Conservation (phyloP, 2,888 invertebrate species). For the Malachius bipustulatus region DNA sequence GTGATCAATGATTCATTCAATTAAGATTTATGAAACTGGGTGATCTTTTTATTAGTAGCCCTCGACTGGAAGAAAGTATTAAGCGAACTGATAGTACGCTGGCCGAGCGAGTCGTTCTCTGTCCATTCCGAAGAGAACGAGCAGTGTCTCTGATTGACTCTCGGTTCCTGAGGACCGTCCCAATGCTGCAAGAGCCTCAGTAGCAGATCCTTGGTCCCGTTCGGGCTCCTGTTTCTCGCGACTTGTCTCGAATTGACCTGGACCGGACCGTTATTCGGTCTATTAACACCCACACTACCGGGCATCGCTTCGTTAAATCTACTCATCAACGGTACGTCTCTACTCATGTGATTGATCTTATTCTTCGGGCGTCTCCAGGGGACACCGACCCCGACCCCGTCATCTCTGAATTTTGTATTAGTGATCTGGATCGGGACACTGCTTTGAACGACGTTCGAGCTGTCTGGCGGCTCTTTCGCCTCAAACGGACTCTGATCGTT, state of each 20-base stretch:
- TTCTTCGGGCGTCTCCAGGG: constrained; percentile 47
- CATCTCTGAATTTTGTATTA: constrained; percentile 15
- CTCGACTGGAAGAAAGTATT: constrained; percentile 63
- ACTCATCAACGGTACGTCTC: constrained; percentile 50
- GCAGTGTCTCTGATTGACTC: constrained; percentile 50
- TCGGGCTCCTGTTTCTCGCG: constrained; percentile 38
- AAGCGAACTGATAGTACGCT: constrained; percentile 67
- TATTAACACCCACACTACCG: no score
- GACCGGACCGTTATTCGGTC: no score
- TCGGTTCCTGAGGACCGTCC: constrained; percentile 48
- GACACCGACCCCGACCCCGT: constrained; percentile 23
- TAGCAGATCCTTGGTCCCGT: constrained; percentile 64
- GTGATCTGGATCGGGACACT: constrained; percentile 20
- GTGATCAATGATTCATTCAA: no score
- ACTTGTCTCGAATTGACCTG: not conserved
- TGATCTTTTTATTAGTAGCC: constrained; percentile 32
- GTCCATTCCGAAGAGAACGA: constrained; percentile 69
- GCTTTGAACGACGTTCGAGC: constrained; percentile 11
- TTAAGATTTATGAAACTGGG: constrained; percentile 29
- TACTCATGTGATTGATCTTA: constrained; percentile 53
- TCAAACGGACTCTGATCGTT: constrained; percentile 10
- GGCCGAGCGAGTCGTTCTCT: constrained; percentile 58
- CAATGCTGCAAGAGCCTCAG: constrained; percentile 65
- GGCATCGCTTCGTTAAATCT: constrained; percentile 11
- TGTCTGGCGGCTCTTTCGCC: not conserved